These are phyloP conservation scores for Calliphora vicina DNA, from an alignment of 1,140 invertebrate species.

Conservation along the genomic window DNA sequence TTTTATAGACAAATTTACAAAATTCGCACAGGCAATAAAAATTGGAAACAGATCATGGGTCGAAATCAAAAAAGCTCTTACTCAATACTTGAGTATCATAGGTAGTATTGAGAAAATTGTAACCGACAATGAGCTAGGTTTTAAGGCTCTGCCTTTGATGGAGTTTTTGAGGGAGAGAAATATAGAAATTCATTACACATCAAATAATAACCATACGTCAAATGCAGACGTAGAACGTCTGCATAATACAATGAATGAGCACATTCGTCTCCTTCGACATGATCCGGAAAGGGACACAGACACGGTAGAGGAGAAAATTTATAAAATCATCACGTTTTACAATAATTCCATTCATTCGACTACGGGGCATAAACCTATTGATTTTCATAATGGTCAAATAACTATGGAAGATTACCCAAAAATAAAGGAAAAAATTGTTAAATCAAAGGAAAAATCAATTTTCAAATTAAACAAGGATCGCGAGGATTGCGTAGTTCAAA, in stretches of 20 bases:
- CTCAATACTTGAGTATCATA: background rate
- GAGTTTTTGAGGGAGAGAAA: background rate
- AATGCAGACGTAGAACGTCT: slow-evolving; percentile 10
- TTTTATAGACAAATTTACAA: background rate
- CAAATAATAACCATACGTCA: background rate
- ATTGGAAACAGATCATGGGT: background rate
- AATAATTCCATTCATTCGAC: slow-evolving; percentile 35
- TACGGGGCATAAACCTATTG: background rate
- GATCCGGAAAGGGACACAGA: background rate
- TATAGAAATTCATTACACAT: background rate
- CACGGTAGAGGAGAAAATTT: slow-evolving; percentile 34
- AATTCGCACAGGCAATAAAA: background rate
- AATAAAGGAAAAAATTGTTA: background rate
- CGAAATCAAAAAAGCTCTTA: background rate
- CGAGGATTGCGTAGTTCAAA: background rate
- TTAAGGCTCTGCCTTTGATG: background rate
- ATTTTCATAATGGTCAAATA: background rate
- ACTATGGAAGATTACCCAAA: background rate
- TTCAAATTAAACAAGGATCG: background rate
- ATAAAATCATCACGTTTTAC: slow-evolving; percentile 25
- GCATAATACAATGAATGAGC: slow-evolving; percentile 35
- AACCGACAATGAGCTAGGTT: background rate
- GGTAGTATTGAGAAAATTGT: background rate
- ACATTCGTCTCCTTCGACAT: slow-evolving; percentile 25
- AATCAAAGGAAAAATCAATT: background rate